Evolutionary conservation across 2,888 invertebrate species (phyloP), one percentile per base, ranked within the genome.

Genomic region (Scotopteryx bipunctaria): DNA sequence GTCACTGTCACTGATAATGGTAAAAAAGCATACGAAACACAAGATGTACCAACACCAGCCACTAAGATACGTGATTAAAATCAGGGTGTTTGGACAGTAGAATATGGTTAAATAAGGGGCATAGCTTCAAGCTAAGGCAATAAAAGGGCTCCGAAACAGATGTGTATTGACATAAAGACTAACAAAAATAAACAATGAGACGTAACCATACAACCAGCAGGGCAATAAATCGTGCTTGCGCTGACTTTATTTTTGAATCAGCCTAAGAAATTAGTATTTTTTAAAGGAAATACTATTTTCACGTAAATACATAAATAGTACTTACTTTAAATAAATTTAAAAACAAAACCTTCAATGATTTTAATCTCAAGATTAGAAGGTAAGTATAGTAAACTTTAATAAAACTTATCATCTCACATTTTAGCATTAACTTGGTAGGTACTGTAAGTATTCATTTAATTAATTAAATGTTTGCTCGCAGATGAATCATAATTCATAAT

Each of bases 1-100:
- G 78, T 79, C 78, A 80, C 79, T 74, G 75, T 65, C 71, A 77
- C 74, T 81, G 80, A 81, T 81, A n/a, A 86, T 87, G 89, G 89
- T 89, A 88, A 88, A 85, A 82, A 81, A 76, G 81, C 85, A 82
- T 76, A 87, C 84, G 83, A 82, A 78, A 72, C 67, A 65, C 65
- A 71, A 60, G 71, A 73, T 31, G 29, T 25, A 25, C 9, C 27
- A 27, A 27, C 5, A 25, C 9, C 27, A 27, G 11, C 5, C 13
- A 36, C 16, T 13, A 13, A 36, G 36, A 37, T 44, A 32, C 8
- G 13, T 29, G 15, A 43, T 29, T 17, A 1, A 2, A 32, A 32
- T 15, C 15, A 9, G 3, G 33, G 13, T 17, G 5, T 32, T 27
- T 1, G 21, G 4, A 1, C 23, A 19, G 14, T 23, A 37, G 54